These are phyloP conservation scores for Onchidella celtica DNA, from an alignment of 2,888 invertebrate genomes.

Conservation along the genomic window DNA sequence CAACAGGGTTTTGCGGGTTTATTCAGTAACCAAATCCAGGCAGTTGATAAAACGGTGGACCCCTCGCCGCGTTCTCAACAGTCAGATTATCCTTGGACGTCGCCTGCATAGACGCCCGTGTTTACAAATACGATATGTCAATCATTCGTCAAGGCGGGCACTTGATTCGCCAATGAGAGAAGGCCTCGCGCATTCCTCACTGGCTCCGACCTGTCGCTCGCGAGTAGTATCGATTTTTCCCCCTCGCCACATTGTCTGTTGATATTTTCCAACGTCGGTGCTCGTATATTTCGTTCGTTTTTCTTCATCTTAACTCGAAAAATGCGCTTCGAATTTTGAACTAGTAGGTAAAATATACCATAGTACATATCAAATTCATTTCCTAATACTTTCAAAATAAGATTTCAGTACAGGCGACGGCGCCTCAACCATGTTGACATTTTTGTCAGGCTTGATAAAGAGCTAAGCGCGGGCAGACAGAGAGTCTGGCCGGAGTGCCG, in stretches of 20 bases:
- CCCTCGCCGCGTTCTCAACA: constrained; percentile 9
- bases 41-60: constrained; percentile 6
- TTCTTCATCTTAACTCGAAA: not conserved
- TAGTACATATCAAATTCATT: not conserved
- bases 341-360: constrained; percentile 1
- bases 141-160: constrained; percentile 35
- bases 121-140: constrained; percentile 42
- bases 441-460: constrained; percentile 47
- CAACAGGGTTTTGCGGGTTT: not conserved
- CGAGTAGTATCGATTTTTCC: constrained; percentile 38
- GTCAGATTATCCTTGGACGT: not conserved
- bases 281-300: not conserved
- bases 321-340: not conserved
- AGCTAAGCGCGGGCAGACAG: constrained; percentile 42
- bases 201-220: constrained; percentile 43
- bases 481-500: constrained; percentile 45
- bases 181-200: constrained; percentile 11
- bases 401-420: constrained; percentile 29
- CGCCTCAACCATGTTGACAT: constrained; percentile 41
- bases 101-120: constrained; percentile 12
- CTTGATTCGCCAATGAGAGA: not conserved
- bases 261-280: not conserved
- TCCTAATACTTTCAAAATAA: not conserved
- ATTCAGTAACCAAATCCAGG: constrained; percentile 24
- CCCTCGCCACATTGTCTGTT: not conserved